Evolutionary conservation across 2,888 invertebrate species (phyloP).

Genomic region (Liposcelis brunnea): DNA sequence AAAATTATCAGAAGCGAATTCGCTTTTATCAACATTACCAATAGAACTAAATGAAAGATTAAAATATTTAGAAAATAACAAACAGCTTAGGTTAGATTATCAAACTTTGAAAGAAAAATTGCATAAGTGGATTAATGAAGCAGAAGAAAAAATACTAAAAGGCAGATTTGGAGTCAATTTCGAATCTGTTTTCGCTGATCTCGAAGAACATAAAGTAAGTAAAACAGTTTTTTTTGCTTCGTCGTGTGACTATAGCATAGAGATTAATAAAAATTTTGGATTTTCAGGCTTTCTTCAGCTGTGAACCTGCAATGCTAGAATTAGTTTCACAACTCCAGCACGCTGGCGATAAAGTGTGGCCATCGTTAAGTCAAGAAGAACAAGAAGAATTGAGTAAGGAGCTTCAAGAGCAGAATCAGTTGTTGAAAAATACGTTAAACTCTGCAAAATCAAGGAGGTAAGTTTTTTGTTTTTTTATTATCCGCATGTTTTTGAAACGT

Average conservation of each 20-base stretch:
- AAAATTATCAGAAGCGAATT: conserved; percentile 69
- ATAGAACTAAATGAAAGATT: conserved; percentile 63
- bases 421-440: conserved; percentile 64
- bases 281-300: conserved; percentile 52
- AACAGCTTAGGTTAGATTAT: conserved; percentile 58
- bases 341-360: conserved; percentile 75
- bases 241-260: not conserved
- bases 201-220: conserved; percentile 64
- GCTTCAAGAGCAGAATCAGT: conserved; percentile 62
- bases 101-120: conserved; percentile 58
- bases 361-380: conserved; percentile 60
- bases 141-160: conserved; percentile 55
- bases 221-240: not conserved
- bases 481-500: too few species aligned
- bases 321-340: conserved; percentile 68
- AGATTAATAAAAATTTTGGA: not conserved
- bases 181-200: conserved; percentile 60
- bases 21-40: conserved; percentile 58
- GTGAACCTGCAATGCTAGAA: conserved; percentile 58
- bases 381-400: conserved; percentile 70
- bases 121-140: conserved; percentile 68
- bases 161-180: conserved; percentile 66
- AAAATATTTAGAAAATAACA: conserved; percentile 62
- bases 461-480: too few species aligned
- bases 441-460: conserved; percentile 54